Evolutionary conservation across 2,888 invertebrate genomes (phyloP).

Genomic region (Macropis europaea): DNA sequence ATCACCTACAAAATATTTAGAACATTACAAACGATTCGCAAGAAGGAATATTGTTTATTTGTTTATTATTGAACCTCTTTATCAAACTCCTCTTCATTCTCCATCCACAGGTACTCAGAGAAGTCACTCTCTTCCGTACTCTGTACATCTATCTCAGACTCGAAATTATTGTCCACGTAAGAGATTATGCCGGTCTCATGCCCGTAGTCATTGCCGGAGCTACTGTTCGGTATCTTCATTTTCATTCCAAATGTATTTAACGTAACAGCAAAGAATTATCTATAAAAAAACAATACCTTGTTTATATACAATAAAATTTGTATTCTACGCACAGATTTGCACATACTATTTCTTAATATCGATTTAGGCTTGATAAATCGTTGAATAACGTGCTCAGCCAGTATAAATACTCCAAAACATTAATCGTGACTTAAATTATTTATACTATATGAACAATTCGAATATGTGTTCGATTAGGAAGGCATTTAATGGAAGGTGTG

Average conservation of each 20-base stretch:
- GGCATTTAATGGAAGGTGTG: neutral
- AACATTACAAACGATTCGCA: neutral
- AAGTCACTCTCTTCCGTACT: conserved; percentile 86
- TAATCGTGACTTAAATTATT: neutral
- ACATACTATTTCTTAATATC: neutral
- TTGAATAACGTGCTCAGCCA: neutral
- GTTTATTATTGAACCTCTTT: conserved; percentile 85
- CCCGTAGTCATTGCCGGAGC: conserved; percentile 78
- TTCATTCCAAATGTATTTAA: conserved; percentile 71
- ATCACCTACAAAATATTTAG: conserved; percentile 83
- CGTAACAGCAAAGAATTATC: conserved; percentile 41
- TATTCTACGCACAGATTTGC: neutral
- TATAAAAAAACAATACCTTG: conserved; percentile 13
- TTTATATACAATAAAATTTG: neutral
- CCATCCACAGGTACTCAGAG: conserved; percentile 97
- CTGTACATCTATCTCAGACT: conserved; percentile 78
- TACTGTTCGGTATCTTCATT: conserved; percentile 79
- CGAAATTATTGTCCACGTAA: conserved; percentile 70
- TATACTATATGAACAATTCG: neutral
- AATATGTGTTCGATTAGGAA: neutral
- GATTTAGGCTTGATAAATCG: neutral
- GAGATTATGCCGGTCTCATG: conserved; percentile 76
- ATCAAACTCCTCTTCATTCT: conserved; percentile 95
- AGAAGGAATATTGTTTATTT: neutral
- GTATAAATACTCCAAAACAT: neutral